These are phyloP conservation scores for Cataglyphis hispanica DNA, from an alignment of 1,140 invertebrate genomes.

Conservation along the genomic window DNA sequence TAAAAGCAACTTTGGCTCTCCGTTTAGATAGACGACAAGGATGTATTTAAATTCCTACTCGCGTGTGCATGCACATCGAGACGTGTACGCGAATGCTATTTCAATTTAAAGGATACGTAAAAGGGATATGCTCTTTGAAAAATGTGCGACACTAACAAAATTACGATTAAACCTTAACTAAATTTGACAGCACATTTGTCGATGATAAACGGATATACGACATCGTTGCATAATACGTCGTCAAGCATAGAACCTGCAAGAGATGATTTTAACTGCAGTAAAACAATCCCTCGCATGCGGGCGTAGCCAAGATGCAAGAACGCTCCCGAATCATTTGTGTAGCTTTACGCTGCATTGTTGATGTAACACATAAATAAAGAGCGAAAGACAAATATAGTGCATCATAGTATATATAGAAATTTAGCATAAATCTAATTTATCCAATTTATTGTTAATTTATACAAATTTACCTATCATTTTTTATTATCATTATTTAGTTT, in stretches of 20 bases:
- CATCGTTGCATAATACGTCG: constrained; percentile 21
- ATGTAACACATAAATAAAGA: background rate
- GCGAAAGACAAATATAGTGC: background rate
- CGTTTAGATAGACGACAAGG: background rate
- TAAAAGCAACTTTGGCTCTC: background rate
- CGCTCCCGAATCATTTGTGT: background rate
- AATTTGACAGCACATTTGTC: background rate
- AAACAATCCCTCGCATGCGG: background rate
- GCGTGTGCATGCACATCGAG: background rate
- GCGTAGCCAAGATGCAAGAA: background rate
- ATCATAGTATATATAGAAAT: background rate
- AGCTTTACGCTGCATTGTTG: constrained; percentile 13
- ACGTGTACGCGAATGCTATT: background rate
- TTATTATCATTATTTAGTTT: too few relatives aligned
- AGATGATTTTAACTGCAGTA: constrained; percentile 8
- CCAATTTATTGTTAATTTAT: background rate
- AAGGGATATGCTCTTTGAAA: background rate
- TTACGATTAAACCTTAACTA: background rate
- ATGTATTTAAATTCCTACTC: background rate
- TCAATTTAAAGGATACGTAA: constrained; percentile 1
- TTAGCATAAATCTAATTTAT: background rate
- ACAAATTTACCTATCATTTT: background rate
- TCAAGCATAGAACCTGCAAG: background rate
- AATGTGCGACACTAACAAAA: background rate
- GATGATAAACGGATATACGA: background rate